These are phyloP conservation scores for Tethea ocularis DNA, from an alignment of 2,888 invertebrate genomes.

Conservation along the genomic window DNA sequence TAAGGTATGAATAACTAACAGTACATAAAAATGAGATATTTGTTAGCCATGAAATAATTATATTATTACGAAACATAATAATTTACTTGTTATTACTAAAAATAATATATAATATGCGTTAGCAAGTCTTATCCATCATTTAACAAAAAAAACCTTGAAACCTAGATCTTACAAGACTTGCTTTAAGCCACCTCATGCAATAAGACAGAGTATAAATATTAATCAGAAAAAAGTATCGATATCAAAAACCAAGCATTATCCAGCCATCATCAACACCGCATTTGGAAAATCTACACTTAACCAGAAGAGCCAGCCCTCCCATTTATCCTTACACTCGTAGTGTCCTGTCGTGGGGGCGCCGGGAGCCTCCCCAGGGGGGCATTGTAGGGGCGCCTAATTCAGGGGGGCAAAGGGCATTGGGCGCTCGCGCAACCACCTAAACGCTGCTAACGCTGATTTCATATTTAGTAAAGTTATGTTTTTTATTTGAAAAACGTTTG, in stretches of 20 bases:
- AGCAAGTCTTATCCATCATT: no score
- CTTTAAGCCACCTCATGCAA: no score
- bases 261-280: conserved; percentile 83
- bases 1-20: no score
- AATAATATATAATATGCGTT: no score
- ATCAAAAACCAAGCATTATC: conserved; percentile 41
- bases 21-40: no score
- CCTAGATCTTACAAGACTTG: no score
- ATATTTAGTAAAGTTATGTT: conserved; percentile 52
- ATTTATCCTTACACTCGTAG: conserved; percentile 82
- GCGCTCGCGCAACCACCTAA: conserved; percentile 62
- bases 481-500: conserved; percentile 33
- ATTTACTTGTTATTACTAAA: no score
- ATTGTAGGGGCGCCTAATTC: conserved; percentile 57
- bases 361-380: conserved; percentile 32
- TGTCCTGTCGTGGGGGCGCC: conserved; percentile 63
- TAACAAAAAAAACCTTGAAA: no score
- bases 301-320: conserved; percentile 84
- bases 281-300: conserved; percentile 85
- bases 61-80: no score
- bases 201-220: no score
- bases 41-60: no score
- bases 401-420: conserved; percentile 75
- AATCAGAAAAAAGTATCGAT: conserved; percentile 41
- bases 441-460: conserved; percentile 66